Percentiles rank a stretch among this genome's conserved stretches.
Evolutionary conservation across 1,140 invertebrate species (phyloP).

Genomic region (Hydropsyche tenuis): DNA sequence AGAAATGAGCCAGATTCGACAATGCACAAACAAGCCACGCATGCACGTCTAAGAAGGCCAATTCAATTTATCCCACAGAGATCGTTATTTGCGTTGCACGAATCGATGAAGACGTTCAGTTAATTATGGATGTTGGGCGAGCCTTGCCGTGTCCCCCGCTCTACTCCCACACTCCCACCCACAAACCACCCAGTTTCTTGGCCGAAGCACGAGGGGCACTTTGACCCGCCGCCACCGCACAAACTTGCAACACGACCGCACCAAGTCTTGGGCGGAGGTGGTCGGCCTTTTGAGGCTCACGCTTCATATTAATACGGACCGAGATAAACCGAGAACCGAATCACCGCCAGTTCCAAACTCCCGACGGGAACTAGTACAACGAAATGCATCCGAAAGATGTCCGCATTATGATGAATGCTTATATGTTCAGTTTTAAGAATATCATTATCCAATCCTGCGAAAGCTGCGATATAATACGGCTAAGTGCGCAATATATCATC

Average conservation of each 20-base stretch:
- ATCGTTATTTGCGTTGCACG: background rate
- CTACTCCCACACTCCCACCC: background rate
- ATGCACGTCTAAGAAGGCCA: no score
- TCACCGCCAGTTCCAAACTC: background rate
- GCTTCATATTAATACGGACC: conserved; percentile 22
- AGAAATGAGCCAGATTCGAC: conserved; percentile 2
- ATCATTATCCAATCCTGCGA: no score
- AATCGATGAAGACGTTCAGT: conserved; percentile 1
- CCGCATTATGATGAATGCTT: no score
- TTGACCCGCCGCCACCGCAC: conserved; percentile 47
- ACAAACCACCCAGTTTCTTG: conserved; percentile 39
- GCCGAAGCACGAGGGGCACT: conserved; percentile 42
- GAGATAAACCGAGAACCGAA: conserved; percentile 1
- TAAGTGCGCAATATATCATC: no score
- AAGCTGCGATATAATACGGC: no score
- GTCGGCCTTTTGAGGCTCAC: conserved; percentile 19
- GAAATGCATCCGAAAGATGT: no score
- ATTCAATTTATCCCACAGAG: no score
- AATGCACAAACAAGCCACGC: no score
- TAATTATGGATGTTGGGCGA: conserved; percentile 25
- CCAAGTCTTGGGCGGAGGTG: conserved; percentile 28
- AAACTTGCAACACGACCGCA: conserved; percentile 50
- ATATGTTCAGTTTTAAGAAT: no score
- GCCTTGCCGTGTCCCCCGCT: background rate
- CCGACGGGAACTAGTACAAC: no score